Base-by-base conservation (phyloP, 1,140 invertebrate species). In the Temnothorax nylanderi region DNA sequence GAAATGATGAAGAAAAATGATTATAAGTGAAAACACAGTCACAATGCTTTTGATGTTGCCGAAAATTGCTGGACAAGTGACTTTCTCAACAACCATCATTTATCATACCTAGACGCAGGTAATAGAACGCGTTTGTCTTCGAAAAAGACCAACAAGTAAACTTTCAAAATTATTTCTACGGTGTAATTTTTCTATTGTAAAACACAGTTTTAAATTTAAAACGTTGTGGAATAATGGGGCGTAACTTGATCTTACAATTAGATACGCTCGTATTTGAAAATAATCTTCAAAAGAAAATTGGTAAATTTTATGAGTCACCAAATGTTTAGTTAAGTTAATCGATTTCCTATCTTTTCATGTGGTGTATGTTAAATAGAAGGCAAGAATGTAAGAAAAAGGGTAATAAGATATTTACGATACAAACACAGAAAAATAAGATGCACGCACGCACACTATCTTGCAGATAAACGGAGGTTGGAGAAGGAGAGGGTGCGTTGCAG, bases 401-500 rank as follows among this genome's bases (percentile, higher is more conserved):
- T 37, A 3, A 84, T 37, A 3, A 84, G 41, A 37, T 47, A 84
- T 69, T 80, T 84, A 60, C 7, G 37, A 44, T 21, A 51, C 32
- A 51, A 32, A 37, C 21, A 47, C 5, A 21, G 37, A 58, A 34
- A 47, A 65, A 76, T 2, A 44, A 67, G 49, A 21, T 26, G 11
- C 6, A 41, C 58, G n/a, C 49, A 51, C n/a, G 18, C 7, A 58
- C 10, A 21, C 37, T 13, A 16, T 47, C 71, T 72, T 26, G 13
- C n/a, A 87, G 54, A 62, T 85, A 89, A 78, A 18, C 56, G 51
- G 18, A 41, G 56, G 8, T 26, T 54, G 26, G 51, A 34, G 13
- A 67, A 85, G 37, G 54, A 87, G 76, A 54, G 34, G 16, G 18
- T 34, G 13, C 47, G 76, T n/a, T 72, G 76, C 64, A 90, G 76